Evolutionary conservation across 2,797 vertebrate genomes (phyloP).

Genomic region (Chanos chanos): DNA sequence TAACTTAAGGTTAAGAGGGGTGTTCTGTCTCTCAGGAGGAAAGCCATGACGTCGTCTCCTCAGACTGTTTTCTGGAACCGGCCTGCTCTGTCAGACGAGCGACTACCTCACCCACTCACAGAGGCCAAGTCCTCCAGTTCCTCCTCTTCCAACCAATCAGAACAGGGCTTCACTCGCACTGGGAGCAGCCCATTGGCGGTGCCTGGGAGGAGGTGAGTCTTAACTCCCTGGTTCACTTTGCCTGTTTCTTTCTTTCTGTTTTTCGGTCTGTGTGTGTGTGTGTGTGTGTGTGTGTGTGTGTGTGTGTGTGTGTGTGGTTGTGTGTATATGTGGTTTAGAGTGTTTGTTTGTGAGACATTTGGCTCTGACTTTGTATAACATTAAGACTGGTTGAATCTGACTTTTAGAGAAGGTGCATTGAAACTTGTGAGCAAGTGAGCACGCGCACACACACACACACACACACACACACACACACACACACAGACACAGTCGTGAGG

Average conservation of each 20-base stretch:
- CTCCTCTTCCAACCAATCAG: slow-evolving; percentile 92
- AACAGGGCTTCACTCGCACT: slow-evolving; percentile 74
- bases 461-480: no score
- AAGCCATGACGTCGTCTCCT: slow-evolving; percentile 80
- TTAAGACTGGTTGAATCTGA: no score
- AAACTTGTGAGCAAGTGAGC: neutral
- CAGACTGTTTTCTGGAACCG: slow-evolving; percentile 83
- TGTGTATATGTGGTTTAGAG: neutral
- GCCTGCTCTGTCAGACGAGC: slow-evolving; percentile 75
- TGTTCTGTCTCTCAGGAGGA: slow-evolving; percentile 77
- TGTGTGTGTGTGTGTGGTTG: neutral
- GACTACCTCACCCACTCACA: slow-evolving; percentile 60
- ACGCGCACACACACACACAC: no score
- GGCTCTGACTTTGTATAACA: no score
- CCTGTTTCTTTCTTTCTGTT: neutral
- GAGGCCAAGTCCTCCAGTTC: slow-evolving; percentile 90
- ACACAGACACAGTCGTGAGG: no score
- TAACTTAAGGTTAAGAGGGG: neutral
- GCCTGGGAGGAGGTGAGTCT: slow-evolving; percentile 65
- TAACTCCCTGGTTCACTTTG: neutral
- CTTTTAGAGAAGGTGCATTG: neutral
- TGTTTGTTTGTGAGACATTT: neutral
- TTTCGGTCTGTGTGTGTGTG: neutral
- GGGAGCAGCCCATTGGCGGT: slow-evolving; percentile 96
- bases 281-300: neutral